Base-by-base conservation (phyloP, 2,888 invertebrate genomes). In the Ochropleura leucogaster region DNA sequence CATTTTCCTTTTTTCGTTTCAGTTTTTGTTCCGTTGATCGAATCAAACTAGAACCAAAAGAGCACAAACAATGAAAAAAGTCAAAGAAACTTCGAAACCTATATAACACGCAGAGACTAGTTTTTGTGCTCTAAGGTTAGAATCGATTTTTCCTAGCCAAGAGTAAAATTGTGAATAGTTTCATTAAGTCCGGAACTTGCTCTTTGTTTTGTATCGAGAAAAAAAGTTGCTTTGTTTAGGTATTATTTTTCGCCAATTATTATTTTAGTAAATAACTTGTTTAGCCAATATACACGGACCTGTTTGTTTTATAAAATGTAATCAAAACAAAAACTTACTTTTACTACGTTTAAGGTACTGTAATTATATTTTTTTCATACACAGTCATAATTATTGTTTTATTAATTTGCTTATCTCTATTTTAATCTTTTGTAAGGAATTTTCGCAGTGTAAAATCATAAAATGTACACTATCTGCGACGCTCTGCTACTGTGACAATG, bases 31-130 rank as follows among this genome's bases (percentile, higher is more conserved):
- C 47, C 40, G 18, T 42, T 69, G 10, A 68, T 42, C 60, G 67
- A 9, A 30, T 59, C 64, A 53, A 65, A 73, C 42, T 68, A 57
- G 16, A 64, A 49, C 20, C 55, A 12, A 82, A 72, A 64, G 44
- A 70, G 44, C 40, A 16, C 49, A 55, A 67, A 70, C 60, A 74
- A 67, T 80, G 14, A 53, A 55, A 30, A 72, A 79, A 66, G 47
- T 73, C 44, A 40, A 74, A 70, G 59, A 71, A 55, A 75, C 49
- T 81, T 57, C 60, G 47, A 76, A 44, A 64, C 64, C 53, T 62
- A 65, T 62, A 65, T 74, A 74, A 75, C 47, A 75, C 42, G 40
- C 65, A 44, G 30, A 70, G 49, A 65, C 44, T 30, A 57, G 18
- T 62, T 68, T 62, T 47, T 70, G 66, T 57, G 16, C 3, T 8